A percentile compares a stretch with the other conserved stretches of the same genome.
phyloP scores from a whole-genome alignment of 2,888 invertebrate genomes.

The Mimas tiliae region DNA sequence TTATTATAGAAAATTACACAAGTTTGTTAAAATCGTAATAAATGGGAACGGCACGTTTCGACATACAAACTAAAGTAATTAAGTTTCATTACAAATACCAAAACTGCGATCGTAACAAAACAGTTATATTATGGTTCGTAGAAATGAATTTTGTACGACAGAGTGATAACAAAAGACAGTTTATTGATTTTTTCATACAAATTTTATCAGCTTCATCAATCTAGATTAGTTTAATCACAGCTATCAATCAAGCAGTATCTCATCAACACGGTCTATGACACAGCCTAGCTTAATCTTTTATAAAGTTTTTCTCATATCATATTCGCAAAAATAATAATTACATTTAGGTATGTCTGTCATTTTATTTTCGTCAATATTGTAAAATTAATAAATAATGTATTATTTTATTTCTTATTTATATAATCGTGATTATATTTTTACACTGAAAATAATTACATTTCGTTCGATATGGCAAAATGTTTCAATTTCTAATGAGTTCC shows the following conservation, averaged over 20 bases:
- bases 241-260: background rate
- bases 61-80: background rate
- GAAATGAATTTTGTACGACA: background rate
- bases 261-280: too few relatives aligned
- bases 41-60: constrained; percentile 13
- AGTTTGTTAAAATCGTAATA: constrained; percentile 7
- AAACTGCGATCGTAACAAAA: background rate
- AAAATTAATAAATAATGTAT: too few relatives aligned
- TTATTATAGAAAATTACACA: constrained; percentile 8
- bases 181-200: background rate
- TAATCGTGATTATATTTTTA: too few relatives aligned
- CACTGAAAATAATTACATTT: too few relatives aligned
- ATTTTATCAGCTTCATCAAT: background rate
- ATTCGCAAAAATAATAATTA: too few relatives aligned
- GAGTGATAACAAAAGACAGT: background rate
- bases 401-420: too few relatives aligned
- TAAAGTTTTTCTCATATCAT: too few relatives aligned
- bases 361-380: too few relatives aligned
- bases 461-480: too few relatives aligned
- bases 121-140: background rate
- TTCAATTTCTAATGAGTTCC: too few relatives aligned
- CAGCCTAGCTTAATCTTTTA: too few relatives aligned
- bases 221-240: background rate
- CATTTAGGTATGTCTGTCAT: too few relatives aligned
- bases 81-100: background rate